Conservation (phyloP, 2,113 vertebrate species). For the Epinephelus fuscoguttatus region DNA sequence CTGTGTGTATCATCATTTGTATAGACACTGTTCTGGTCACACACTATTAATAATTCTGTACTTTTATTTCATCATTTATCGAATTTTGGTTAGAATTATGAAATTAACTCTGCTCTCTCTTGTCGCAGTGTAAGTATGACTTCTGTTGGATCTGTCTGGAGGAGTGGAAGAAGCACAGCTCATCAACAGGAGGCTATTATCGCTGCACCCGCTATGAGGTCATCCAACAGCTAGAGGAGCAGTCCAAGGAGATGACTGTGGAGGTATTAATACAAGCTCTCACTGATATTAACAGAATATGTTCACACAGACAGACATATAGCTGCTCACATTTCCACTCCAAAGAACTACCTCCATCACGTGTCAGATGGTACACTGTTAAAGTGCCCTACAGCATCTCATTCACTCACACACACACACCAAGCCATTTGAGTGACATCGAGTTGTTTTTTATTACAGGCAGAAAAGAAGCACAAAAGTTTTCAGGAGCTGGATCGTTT, state of each 20-base stretch:
- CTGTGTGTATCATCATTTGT: neutral
- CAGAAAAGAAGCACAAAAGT: constrained; percentile 98
- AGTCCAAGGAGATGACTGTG: constrained; percentile 98
- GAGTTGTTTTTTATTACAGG: constrained; percentile 80
- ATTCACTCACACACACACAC: neutral
- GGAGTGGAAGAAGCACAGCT: constrained; percentile 92
- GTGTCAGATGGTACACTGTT: constrained; percentile 1
- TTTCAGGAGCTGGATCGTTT: constrained; percentile 99
- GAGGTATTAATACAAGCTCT: constrained; percentile 86
- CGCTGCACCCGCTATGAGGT: constrained; percentile 98
- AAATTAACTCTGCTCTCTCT: neutral
- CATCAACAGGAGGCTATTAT: constrained; percentile 98
- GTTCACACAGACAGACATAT: constrained; percentile 27
- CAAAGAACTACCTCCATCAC: neutral
- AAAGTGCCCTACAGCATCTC: neutral
- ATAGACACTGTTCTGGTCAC: neutral
- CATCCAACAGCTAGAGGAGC: constrained; percentile 97
- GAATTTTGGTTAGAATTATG: neutral
- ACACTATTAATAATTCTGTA: neutral
- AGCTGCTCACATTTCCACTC: constrained; percentile 8
- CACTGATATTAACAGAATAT: neutral
- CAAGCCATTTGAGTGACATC: neutral
- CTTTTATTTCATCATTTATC: neutral
- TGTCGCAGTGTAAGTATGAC: constrained; percentile 95
- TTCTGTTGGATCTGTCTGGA: constrained; percentile 98